Evolutionary conservation across 23 tunicate genomes (phyloP).

Genomic region (Styela clava): DNA sequence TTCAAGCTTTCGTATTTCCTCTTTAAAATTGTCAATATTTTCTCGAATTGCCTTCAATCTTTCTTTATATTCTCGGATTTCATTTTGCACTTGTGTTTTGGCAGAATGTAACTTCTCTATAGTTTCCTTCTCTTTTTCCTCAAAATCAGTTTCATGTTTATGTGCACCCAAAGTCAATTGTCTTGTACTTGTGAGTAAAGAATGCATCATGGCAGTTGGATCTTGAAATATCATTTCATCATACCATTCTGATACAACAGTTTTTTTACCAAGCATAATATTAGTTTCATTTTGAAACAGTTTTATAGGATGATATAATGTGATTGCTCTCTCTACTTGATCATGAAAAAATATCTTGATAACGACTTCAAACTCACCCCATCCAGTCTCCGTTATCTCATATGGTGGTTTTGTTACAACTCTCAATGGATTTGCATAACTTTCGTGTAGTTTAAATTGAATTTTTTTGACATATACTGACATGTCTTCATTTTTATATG

Average conservation of each 20-base stretch:
- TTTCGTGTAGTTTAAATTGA: constrained; percentile 93
- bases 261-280: constrained; percentile 56
- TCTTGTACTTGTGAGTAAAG: constrained; percentile 62
- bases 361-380: constrained; percentile 97
- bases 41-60: constrained; percentile 56
- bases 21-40: constrained; percentile 71
- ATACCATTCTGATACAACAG: constrained; percentile 71
- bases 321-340: constrained; percentile 58
- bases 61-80: constrained; percentile 76
- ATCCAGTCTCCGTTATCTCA: constrained; percentile 92
- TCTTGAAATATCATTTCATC: constrained; percentile 98
- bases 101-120: constrained; percentile 45
- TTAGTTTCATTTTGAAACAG: constrained; percentile 73
- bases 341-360: constrained; percentile 92
- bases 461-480: constrained; percentile 91
- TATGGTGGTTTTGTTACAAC: constrained; percentile 94
- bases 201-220: constrained; percentile 86
- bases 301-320: constrained; percentile 74
- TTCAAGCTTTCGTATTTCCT: constrained; percentile 72
- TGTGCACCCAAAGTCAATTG: constrained; percentile 76
- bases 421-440: constrained; percentile 80
- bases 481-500: constrained; percentile 92
- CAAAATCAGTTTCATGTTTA: constrained; percentile 90
- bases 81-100: constrained; percentile 41
- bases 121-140: constrained; percentile 53